Base-by-base conservation (phyloP, 1,140 invertebrate species). In the Pseudomyrmex cubaensis region DNA sequence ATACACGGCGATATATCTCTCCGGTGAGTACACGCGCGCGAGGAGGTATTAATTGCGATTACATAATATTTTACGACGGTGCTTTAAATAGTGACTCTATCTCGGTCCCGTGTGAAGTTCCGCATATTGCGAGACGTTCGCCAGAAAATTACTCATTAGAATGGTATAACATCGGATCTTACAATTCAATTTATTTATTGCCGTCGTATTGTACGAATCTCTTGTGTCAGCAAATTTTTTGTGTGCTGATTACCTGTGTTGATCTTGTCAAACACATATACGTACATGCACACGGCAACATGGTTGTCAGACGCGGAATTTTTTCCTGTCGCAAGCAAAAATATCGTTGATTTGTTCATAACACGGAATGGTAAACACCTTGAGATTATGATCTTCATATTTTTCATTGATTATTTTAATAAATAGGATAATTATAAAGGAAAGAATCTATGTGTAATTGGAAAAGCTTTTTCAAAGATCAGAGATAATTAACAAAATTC, bases 31-130 rank as follows among this genome's bases (percentile, higher is more conserved):
- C 12, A 59, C 52, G 15, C 22, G 20, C 35, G 35, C 5, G 35
- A 35, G 61, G n/a, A 80, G 76, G 10, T 61, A 80, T 80, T 80
- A 80, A 80, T 80, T 80, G 76, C 76, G 76, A 80, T 80, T 80
- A 66, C 76, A 80, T 80, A 80, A 80, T 80, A 80, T 80, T 35
- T 78, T 80, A 80, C 44, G 20, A 80, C 15, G 64, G n/a, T 25
- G 54, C 54, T 57, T 80, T 57, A 48, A 80, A 80, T 50, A 72
- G 56, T 20, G 44, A n/a, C 44, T 61, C 44, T 78, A 50, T 78
- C 76, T 80, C 56, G 25, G 70, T 72, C 50, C 5, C 15, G 44
- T 2, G 22, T 59, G 35, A 25, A 70, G 61, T 76, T 76, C 48
- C 66, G 56, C 5, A n/a, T 64, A 2, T 54, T 64, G 25, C 20